Evolutionary conservation across 2,113 vertebrate genomes (phyloP).

Genomic region (Notarius quadriscutis): DNA sequence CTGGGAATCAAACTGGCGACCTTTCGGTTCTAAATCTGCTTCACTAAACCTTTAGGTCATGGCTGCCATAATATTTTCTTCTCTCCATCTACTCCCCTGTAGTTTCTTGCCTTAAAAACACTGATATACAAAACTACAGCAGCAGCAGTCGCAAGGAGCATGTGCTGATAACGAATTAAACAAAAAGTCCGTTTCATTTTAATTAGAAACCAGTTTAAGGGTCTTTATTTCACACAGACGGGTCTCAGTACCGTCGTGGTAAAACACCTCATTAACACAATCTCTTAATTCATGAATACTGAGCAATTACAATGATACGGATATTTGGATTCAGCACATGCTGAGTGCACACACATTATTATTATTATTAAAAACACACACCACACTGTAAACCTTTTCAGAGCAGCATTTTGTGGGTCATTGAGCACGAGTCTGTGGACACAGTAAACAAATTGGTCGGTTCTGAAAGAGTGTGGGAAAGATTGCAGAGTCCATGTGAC

Average conservation of each 20-base stretch:
- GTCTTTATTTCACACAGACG: neutral
- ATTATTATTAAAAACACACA: neutral
- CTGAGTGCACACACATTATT: neutral
- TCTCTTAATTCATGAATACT: no score
- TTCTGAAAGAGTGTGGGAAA: neutral
- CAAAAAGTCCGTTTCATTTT: neutral
- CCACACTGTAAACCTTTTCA: neutral
- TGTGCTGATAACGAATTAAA: neutral
- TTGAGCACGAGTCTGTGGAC: neutral
- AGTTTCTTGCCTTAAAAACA: neutral
- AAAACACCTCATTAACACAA: no score
- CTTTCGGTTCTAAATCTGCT: no score
- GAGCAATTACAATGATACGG: neutral
- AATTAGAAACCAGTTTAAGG: neutral
- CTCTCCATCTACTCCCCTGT: neutral
- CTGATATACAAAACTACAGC: neutral
- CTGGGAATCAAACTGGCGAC: no score
- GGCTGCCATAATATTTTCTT: no score
- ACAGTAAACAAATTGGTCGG: neutral
- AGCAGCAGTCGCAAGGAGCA: neutral
- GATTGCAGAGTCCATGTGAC: neutral
- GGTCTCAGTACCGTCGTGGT: neutral
- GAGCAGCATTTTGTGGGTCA: neutral
- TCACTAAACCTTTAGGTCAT: no score
- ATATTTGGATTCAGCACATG: neutral